A percentile compares a stretch with the other conserved stretches of the same genome.
Conservation (phyloP, 2,113 vertebrate genomes). For the Leiothrix lutea region DNA sequence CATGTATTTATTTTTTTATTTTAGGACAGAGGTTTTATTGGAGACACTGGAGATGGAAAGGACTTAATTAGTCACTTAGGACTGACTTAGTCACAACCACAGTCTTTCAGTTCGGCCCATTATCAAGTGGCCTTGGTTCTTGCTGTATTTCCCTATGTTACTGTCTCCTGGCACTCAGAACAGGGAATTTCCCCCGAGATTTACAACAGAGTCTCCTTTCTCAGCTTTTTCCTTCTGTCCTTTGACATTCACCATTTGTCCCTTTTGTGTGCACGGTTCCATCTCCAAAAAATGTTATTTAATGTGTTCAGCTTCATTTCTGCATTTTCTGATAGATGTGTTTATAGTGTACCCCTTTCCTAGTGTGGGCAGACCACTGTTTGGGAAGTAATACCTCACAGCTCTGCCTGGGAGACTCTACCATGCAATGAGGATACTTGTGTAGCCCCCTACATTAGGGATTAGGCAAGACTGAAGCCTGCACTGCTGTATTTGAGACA, state of each 20-base stretch:
- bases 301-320: neutral
- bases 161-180: neutral
- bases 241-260: neutral
- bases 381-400: neutral
- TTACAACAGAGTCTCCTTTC: neutral
- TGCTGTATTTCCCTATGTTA: neutral
- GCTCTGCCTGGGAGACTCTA: neutral
- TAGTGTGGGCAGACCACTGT: accelerated
- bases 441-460: neutral
- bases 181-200: accelerated
- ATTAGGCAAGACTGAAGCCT: neutral
- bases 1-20: neutral
- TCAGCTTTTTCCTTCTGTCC: neutral
- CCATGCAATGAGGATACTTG: neutral
- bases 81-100: conserved; percentile 7
- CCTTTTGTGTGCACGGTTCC: neutral
- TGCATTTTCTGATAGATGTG: neutral
- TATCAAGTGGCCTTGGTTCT: neutral
- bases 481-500: neutral
- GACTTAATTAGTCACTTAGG: conserved; percentile 33
- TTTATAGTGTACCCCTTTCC: neutral
- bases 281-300: neutral
- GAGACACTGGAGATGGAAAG: neutral
- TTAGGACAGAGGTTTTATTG: neutral
- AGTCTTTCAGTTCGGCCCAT: neutral